Percentiles rank a stretch among this genome's conserved stretches.
Conservation (phyloP, 2,113 vertebrate species). For the Mustela nigripes region DNA sequence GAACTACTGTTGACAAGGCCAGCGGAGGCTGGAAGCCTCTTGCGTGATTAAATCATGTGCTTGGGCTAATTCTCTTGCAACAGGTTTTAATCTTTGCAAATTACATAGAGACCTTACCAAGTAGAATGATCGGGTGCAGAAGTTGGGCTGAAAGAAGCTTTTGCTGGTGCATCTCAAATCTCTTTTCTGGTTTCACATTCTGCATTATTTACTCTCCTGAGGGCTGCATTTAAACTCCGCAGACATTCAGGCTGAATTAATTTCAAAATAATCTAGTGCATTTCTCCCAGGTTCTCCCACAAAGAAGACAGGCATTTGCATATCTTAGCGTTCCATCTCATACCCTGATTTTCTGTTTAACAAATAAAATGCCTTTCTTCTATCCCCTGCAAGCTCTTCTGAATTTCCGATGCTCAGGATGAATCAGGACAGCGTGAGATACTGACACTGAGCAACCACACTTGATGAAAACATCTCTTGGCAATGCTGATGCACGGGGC, state of each 20-base stretch:
- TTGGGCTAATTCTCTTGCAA: constrained; percentile 72
- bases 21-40: constrained; percentile 35
- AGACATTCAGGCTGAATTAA: constrained; percentile 85
- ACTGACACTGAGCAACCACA: neutral
- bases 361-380: constrained; percentile 69
- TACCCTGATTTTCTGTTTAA: constrained; percentile 78
- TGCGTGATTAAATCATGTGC: constrained; percentile 48
- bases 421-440: neutral
- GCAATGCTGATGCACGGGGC: neutral
- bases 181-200: constrained; percentile 77
- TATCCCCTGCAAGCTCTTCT: constrained; percentile 47
- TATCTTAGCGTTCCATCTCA: constrained; percentile 79
- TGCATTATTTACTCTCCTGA: constrained; percentile 85
- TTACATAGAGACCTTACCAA: constrained; percentile 65
- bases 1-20: neutral
- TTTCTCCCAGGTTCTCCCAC: constrained; percentile 76
- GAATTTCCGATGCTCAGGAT: constrained; percentile 58
- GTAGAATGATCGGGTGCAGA: constrained; percentile 72
- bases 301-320: constrained; percentile 82
- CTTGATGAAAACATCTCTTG: constrained; percentile 71
- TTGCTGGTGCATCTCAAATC: constrained; percentile 77
- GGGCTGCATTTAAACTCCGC: constrained; percentile 83
- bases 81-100: constrained; percentile 81
- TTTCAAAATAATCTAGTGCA: constrained; percentile 83
- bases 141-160: constrained; percentile 70